Evolutionary conservation across 2,888 invertebrate species (phyloP).

Genomic region (Sympetrum striolatum): DNA sequence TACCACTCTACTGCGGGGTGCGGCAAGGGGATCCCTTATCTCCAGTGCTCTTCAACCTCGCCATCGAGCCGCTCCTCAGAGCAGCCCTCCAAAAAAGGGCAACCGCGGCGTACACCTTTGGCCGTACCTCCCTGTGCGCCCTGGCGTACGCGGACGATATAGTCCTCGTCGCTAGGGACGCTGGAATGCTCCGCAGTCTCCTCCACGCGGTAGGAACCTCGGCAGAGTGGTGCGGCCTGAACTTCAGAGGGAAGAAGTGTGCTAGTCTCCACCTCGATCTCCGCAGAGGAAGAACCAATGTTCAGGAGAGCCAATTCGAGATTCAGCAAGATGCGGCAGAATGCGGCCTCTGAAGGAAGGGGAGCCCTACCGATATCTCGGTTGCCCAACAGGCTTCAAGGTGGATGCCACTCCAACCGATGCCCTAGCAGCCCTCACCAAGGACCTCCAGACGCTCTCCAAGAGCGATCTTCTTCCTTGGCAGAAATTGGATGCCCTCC

Average conservation of each 20-base stretch:
- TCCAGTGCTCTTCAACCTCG: background rate
- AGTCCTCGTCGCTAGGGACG: conserved; percentile 46
- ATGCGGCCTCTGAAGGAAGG: background rate
- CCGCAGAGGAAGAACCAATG: background rate
- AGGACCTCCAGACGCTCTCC: conserved; percentile 22
- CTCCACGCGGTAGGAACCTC: conserved; percentile 31
- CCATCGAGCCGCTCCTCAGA: background rate
- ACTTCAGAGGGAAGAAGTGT: conserved; percentile 54
- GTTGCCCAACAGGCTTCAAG: conserved; percentile 53
- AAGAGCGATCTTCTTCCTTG: conserved; percentile 49
- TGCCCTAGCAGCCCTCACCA: conserved; percentile 45
- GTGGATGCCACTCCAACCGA: conserved; percentile 49
- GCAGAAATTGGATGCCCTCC: conserved; percentile 51
- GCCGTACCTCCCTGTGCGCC: background rate
- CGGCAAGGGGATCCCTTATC: background rate
- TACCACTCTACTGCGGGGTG: too few relatives aligned
- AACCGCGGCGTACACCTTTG: background rate
- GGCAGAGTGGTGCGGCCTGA: conserved; percentile 49
- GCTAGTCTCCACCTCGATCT: conserved; percentile 50
- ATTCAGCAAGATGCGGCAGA: background rate
- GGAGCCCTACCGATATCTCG: conserved; percentile 53
- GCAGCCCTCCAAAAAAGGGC: too few relatives aligned
- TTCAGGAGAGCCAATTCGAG: background rate
- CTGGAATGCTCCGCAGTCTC: conserved; percentile 46
- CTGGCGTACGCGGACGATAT: conserved; percentile 53